phyloP scores from a whole-genome alignment of 2,113 vertebrate species.

The Microtus montanus region DNA sequence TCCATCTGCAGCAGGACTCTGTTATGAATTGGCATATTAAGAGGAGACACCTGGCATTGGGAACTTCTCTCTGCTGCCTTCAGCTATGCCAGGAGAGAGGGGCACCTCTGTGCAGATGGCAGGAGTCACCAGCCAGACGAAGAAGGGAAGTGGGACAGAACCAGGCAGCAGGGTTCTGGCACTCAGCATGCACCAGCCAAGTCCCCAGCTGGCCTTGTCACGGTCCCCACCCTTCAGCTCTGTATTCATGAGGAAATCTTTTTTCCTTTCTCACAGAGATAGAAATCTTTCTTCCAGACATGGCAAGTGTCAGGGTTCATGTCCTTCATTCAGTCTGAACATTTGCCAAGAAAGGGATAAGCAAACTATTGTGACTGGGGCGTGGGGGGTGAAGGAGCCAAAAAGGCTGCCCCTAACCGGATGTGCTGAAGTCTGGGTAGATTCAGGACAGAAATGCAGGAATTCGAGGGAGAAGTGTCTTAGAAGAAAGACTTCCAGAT shows the following conservation, averaged over 20 bases:
- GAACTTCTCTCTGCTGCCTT: background rate
- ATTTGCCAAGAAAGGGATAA: slow-evolving; percentile 47
- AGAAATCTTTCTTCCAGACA: slow-evolving; percentile 73
- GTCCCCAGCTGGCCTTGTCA: slow-evolving; percentile 68
- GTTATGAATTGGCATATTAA: slow-evolving; percentile 2
- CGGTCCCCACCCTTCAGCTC: slow-evolving; percentile 55
- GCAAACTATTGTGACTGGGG: background rate
- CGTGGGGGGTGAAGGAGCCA: background rate
- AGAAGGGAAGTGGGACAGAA: background rate
- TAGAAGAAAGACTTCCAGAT: background rate
- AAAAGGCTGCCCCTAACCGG: slow-evolving; percentile 51
- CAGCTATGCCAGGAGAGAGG: background rate
- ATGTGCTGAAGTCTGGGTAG: slow-evolving; percentile 13
- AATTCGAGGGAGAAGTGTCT: background rate
- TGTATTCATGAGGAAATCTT: slow-evolving; percentile 67
- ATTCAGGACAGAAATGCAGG: background rate
- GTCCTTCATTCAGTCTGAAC: slow-evolving; percentile 50
- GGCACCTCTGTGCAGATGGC: slow-evolving; percentile 68
- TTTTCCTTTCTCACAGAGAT: slow-evolving; percentile 77
- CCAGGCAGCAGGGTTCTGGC: slow-evolving; percentile 52
- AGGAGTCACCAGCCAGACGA: background rate
- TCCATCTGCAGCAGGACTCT: slow-evolving; percentile 1
- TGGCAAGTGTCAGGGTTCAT: slow-evolving; percentile 68
- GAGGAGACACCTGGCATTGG: background rate
- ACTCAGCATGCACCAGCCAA: slow-evolving; percentile 2